Percentiles rank a stretch among this genome's conserved stretches.
phyloP scores from a whole-genome alignment of 2,888 invertebrate genomes.

The Geotrupes spiniger region DNA sequence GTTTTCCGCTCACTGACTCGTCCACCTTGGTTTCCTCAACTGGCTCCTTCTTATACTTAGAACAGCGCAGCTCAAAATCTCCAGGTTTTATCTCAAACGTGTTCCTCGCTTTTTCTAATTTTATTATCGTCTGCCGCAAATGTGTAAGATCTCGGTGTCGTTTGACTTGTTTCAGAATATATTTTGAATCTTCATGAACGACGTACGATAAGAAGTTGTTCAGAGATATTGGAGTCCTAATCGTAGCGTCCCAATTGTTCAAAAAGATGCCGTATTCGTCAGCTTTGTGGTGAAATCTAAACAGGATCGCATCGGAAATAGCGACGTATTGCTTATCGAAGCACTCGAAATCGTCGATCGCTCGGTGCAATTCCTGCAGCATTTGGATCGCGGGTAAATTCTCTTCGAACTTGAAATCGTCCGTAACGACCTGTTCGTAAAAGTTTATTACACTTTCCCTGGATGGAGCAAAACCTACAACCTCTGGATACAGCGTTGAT shows the following conservation, averaged over 20 bases:
- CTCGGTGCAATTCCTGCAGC: slow-evolving; percentile 14
- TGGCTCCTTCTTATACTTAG: slow-evolving; percentile 4
- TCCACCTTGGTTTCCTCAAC: background rate
- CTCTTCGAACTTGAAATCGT: slow-evolving; percentile 17
- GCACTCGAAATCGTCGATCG: slow-evolving; percentile 11
- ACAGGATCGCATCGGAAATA: slow-evolving; percentile 13
- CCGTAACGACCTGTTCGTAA: slow-evolving; percentile 13
- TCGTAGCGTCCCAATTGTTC: slow-evolving; percentile 11
- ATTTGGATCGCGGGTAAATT: slow-evolving; percentile 12
- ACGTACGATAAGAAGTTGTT: slow-evolving; percentile 13
- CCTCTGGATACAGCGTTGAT: background rate
- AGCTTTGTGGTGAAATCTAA: slow-evolving; percentile 19
- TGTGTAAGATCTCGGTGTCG: slow-evolving; percentile 2
- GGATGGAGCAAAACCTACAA: background rate
- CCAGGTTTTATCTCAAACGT: slow-evolving; percentile 8
- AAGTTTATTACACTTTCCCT: slow-evolving; percentile 4
- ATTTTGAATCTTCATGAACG: slow-evolving; percentile 9
- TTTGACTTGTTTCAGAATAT: slow-evolving; percentile 11
- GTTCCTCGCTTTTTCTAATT: slow-evolving; percentile 2
- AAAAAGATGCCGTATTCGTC: slow-evolving; percentile 17
- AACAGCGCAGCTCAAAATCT: slow-evolving; percentile 8
- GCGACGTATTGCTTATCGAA: slow-evolving; percentile 13
- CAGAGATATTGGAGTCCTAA: slow-evolving; percentile 15
- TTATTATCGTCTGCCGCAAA: slow-evolving; percentile 6
- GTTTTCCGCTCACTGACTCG: background rate